Percentiles rank a stretch among this genome's conserved stretches.
Conservation (phyloP, 2,113 vertebrate species). For the Cryptoleucopteryx plumbea region DNA sequence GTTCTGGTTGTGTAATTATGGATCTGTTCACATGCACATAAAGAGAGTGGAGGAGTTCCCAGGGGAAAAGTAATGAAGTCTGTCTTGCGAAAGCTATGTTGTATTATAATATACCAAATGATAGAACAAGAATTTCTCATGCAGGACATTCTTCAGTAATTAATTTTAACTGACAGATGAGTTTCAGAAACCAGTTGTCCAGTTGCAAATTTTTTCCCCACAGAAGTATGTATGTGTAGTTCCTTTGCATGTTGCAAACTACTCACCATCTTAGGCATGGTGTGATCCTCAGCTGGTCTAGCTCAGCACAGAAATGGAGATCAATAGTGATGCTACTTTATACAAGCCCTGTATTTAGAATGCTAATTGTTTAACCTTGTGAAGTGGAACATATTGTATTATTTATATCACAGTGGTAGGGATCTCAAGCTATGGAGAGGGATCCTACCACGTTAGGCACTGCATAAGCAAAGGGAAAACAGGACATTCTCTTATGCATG, state of each 20-base stretch:
- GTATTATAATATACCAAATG: neutral
- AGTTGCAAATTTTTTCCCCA: neutral
- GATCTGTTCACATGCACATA: neutral
- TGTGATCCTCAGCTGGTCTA: slow-evolving; percentile 15
- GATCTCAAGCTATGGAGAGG: neutral
- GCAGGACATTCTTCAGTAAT: neutral
- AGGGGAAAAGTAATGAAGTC: neutral
- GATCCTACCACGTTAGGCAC: neutral
- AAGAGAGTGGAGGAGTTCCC: neutral
- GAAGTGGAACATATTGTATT: neutral
- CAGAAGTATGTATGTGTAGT: neutral
- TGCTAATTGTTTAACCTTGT: neutral
- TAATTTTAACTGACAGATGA: neutral
- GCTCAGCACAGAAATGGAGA: neutral
- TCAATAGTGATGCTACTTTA: neutral
- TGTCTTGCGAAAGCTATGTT: neutral
- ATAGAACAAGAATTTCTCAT: neutral
- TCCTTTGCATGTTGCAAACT: neutral
- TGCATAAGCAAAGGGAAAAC: neutral
- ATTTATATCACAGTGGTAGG: neutral
- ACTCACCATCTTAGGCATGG: neutral
- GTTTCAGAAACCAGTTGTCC: neutral
- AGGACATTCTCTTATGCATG: neutral
- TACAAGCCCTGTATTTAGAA: neutral
- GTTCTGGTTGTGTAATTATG: slow-evolving; percentile 24